Percentiles rank a stretch among this genome's conserved stretches.
phyloP scores from a whole-genome alignment of 2,888 invertebrate genomes.

The Uloborus plumipes region DNA sequence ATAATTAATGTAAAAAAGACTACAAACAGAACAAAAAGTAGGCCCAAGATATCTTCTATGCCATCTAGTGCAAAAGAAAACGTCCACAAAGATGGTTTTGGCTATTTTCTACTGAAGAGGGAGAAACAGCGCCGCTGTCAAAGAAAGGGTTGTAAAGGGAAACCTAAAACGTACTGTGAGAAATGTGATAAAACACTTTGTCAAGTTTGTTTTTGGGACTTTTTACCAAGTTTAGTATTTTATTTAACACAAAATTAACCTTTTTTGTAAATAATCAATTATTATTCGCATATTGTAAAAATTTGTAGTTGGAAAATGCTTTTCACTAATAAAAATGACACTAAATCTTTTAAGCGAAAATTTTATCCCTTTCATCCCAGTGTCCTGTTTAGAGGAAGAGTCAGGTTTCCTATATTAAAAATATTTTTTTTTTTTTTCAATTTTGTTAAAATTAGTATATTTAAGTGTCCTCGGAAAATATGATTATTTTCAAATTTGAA shows the following conservation, averaged over 20 bases:
- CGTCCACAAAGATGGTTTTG: no score
- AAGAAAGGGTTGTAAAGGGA: no score
- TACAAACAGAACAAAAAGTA: no score
- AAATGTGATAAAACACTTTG: no score
- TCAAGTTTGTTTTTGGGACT: constrained; percentile 1
- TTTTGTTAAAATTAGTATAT: constrained; percentile 4
- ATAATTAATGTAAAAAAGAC: no score
- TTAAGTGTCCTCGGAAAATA: no score
- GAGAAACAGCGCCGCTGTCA: no score
- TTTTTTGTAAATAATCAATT: background rate
- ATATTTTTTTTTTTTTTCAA: background rate
- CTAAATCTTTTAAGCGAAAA: background rate
- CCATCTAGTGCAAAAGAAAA: no score
- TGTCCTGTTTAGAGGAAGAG: background rate
- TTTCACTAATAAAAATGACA: background rate
- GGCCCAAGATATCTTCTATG: no score
- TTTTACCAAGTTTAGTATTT: constrained; percentile 3
- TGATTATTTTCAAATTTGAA: constrained; percentile 3
- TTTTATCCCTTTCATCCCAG: constrained; percentile 1
- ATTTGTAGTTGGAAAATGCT: background rate
- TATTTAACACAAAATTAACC: constrained; percentile 3
- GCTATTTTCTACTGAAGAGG: no score
- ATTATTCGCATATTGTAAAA: background rate
- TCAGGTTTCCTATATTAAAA: background rate
- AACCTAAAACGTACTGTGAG: no score